Conservation (phyloP, 2,113 vertebrate genomes). For the Lamprologus sp. region DNA sequence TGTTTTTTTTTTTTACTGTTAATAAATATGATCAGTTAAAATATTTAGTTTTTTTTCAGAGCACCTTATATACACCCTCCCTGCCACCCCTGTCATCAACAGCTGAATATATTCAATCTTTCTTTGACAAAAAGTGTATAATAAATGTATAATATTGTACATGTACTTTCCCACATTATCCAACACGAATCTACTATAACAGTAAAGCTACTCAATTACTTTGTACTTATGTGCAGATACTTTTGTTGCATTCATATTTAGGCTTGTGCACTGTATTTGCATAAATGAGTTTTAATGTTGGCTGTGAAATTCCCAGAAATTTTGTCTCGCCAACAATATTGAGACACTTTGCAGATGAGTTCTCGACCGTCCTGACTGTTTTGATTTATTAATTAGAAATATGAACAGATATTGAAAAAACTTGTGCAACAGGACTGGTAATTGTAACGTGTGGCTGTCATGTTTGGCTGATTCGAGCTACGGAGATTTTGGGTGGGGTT, state of each 20-base stretch:
- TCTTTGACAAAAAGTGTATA: background rate
- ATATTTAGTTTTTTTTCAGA: background rate
- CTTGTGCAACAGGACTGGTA: background rate
- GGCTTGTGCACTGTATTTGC: background rate
- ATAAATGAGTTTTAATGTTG: background rate
- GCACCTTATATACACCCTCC: background rate
- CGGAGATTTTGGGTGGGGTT: background rate
- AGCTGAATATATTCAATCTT: background rate
- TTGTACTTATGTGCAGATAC: background rate
- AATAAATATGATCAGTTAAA: background rate
- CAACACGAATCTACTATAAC: accelerated
- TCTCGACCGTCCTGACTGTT: background rate
- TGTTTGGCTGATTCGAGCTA: accelerated
- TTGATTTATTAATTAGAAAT: background rate
- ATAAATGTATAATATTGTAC: background rate
- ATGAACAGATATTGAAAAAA: accelerated
- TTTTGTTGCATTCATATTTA: background rate
- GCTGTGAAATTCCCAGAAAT: background rate
- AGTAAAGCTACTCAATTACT: background rate
- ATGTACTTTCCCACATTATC: background rate
- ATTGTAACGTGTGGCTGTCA: accelerated
- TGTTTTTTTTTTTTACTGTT: background rate
- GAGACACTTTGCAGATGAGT: background rate
- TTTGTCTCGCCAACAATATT: accelerated
- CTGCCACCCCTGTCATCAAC: background rate